phyloP scores from a whole-genome alignment of 1,140 invertebrate genomes.

The Lethrus apterus region DNA sequence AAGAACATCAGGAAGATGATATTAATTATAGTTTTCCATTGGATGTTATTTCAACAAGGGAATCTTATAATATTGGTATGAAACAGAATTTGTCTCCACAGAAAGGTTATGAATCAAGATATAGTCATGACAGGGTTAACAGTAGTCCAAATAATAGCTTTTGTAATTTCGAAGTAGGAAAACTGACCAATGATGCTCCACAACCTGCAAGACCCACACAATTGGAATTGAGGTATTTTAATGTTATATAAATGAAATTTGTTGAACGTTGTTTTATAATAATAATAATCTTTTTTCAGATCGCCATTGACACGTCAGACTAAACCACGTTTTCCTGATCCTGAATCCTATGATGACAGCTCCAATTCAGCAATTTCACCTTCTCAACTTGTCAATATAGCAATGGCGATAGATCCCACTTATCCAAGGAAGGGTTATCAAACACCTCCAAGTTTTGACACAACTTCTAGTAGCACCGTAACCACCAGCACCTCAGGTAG shows the following conservation, averaged over 20 bases:
- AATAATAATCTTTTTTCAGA: conserved; percentile 22
- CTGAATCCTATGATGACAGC: conserved; percentile 19
- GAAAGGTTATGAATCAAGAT: conserved; percentile 18
- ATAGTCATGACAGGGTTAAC: background rate
- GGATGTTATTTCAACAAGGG: conserved; percentile 25
- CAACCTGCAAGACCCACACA: conserved; percentile 34
- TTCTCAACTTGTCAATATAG: conserved; percentile 44
- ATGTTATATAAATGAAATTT: background rate
- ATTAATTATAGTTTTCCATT: conserved; percentile 38
- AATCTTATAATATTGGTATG: conserved; percentile 13
- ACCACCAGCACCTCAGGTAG: conserved; percentile 37
- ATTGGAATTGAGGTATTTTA: conserved; percentile 34
- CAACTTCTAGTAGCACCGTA: conserved; percentile 31
- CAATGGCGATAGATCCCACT: conserved; percentile 54
- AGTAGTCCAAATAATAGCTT: background rate
- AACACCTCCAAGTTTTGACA: conserved; percentile 34
- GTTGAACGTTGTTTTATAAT: background rate
- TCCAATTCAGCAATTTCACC: background rate
- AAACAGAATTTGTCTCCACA: conserved; percentile 25
- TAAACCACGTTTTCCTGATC: conserved; percentile 35
- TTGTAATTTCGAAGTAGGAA: background rate
- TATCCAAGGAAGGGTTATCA: conserved; percentile 38
- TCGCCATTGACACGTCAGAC: conserved; percentile 31
- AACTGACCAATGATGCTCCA: conserved; percentile 19
- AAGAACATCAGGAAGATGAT: conserved; percentile 29